Evolutionary conservation across 2,113 vertebrate genomes (phyloP).

Genomic region (Rafetus swinhoei): DNA sequence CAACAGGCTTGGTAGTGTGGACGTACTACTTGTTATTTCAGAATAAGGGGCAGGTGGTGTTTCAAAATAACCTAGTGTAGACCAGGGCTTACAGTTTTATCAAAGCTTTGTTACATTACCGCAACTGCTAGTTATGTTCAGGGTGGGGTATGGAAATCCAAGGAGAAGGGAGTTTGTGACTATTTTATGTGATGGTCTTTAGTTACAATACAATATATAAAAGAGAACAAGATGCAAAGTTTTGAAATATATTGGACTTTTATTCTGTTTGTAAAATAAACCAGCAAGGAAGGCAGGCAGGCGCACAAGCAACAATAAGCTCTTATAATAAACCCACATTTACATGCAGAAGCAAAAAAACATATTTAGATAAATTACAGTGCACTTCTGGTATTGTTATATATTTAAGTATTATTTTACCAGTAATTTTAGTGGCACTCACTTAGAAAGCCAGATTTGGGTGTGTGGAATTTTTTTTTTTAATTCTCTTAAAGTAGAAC

Average conservation of each 20-base stretch:
- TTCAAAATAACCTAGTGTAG: too few relatives aligned
- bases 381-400: conserved; percentile 37
- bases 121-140: accelerated
- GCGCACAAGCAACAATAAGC: neutral
- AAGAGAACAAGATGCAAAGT: neutral
- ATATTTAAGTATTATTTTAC: conserved; percentile 35
- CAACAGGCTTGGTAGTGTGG: too few relatives aligned
- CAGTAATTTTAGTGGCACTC: conserved; percentile 15
- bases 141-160: neutral
- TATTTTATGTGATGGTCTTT: neutral
- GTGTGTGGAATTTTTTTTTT: conserved; percentile 9
- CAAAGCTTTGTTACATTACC: accelerated
- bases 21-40: too few relatives aligned
- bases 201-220: neutral
- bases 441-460: conserved; percentile 22
- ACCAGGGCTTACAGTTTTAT: neutral
- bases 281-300: neutral
- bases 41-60: too few relatives aligned
- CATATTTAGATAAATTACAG: conserved; percentile 42
- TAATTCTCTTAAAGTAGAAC: conserved; percentile 61
- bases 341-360: conserved; percentile 10
- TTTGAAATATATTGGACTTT: neutral
- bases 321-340: neutral
- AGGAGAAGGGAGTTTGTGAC: neutral
- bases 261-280: conserved; percentile 6